phyloP scores from a whole-genome alignment of 2,113 vertebrate species.

The Columba livia region DNA sequence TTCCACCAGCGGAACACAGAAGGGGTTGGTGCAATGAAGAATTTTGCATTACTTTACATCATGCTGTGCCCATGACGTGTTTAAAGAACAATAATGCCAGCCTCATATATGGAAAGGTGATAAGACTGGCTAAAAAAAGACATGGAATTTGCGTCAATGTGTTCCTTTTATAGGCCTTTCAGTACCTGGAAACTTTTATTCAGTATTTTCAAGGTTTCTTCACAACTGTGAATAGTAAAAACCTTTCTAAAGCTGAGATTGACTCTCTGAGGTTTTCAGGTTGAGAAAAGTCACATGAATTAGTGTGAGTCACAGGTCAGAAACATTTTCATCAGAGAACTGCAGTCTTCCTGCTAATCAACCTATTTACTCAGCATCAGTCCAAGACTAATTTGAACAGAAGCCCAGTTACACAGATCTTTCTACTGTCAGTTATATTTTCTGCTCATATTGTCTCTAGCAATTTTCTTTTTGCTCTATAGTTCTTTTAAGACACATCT shows the following conservation, averaged over 20 bases:
- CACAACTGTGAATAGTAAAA: neutral
- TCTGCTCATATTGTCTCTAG: neutral
- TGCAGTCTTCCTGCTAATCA: neutral
- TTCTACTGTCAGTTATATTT: neutral
- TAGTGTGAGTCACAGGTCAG: neutral
- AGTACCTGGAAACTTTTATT: neutral
- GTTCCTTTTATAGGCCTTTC: slow-evolving; percentile 1
- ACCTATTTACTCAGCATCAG: neutral
- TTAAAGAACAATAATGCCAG: neutral
- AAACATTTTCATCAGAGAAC: neutral
- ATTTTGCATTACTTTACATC: neutral
- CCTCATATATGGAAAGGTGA: neutral
- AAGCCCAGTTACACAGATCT: neutral
- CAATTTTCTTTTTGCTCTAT: neutral
- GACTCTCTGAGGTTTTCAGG: neutral
- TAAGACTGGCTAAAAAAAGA: slow-evolving; percentile 31
- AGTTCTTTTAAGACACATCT: neutral
- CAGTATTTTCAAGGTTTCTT: slow-evolving; percentile 18
- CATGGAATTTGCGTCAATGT: neutral
- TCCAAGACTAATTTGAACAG: neutral
- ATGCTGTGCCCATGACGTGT: neutral
- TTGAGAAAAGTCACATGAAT: neutral
- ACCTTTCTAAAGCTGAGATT: neutral
- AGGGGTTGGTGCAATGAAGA: neutral
- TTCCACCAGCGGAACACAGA: neutral